Evolutionary conservation across 1,140 invertebrate genomes (phyloP).

Genomic region (Patella vulgata): DNA sequence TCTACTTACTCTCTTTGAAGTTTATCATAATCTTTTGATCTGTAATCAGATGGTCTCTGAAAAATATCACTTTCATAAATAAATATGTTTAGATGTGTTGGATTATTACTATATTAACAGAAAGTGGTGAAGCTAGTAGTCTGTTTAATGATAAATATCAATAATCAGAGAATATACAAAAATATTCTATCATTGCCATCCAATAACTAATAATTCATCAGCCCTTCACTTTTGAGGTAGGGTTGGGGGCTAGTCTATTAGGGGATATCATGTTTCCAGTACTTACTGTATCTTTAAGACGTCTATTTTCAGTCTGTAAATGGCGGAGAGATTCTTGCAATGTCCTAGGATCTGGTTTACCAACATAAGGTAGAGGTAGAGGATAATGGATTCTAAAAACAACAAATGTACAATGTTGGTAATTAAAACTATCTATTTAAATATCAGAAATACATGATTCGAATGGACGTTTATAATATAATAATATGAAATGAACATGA

Average conservation of each 20-base stretch:
- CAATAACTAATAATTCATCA: too few relatives aligned
- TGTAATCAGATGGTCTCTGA: conserved; percentile 42
- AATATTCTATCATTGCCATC: too few relatives aligned
- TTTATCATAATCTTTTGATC: conserved; percentile 49
- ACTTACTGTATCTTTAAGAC: too few relatives aligned
- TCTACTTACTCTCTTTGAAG: conserved; percentile 56
- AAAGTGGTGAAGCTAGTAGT: too few relatives aligned
- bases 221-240: too few relatives aligned
- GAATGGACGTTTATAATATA: too few relatives aligned
- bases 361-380: conserved; percentile 63
- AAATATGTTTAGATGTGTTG: not conserved
- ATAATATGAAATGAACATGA: not conserved
- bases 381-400: conserved; percentile 65
- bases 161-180: too few relatives aligned
- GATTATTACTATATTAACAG: not conserved
- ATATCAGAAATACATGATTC: not conserved
- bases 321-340: conserved; percentile 60
- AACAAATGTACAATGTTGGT: conserved; percentile 5
- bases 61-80: conserved; percentile 4
- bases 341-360: conserved; percentile 60
- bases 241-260: too few relatives aligned
- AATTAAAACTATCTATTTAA: not conserved
- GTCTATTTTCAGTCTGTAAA: conserved; percentile 52
- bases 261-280: too few relatives aligned
- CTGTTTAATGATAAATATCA: too few relatives aligned